Base-by-base conservation (phyloP, 2,888 invertebrate genomes). In the Halictus ligatus region DNA sequence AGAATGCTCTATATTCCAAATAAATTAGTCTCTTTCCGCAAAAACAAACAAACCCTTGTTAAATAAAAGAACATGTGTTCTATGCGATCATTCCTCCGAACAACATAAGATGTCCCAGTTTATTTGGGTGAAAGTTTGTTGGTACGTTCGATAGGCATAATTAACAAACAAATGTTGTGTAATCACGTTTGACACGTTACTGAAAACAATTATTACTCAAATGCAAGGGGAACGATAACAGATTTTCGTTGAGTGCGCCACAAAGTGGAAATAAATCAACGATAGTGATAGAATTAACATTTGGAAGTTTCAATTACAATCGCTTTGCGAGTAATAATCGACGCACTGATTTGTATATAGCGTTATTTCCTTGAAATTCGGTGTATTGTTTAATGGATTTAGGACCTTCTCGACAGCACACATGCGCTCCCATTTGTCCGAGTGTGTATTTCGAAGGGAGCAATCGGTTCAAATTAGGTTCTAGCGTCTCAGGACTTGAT, bases 391-490 rank as follows among this genome's bases (percentile, higher is more conserved):
- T 0, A 13, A 21, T 6, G 13, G 13, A n/a, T 43, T n/a, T 13
- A n/a, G 6, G 5, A 43, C 13, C 5, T 71, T 21, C 13, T 35
- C 5, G 43, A 13, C 12, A n/a, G 40, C 21, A 13, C 43, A 71
- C 71, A 21, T 21, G 6, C 43, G 71, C 71, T n/a, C 13, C 71
- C 13, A 43, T n/a, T 71, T 43, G 71, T 71, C 71, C 71, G 71
- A 43, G 71, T 43, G 71, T 43, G 40, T 71, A 43, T 43, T 43
- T 43, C 21, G 8, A n/a, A 40, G 69, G 69, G 71, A 43, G 6
- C 7, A 43, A 71, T 43, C 12, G 13, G n/a, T 43, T 43, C 3
- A 50, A 21, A 58, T 5, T 13, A 58, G 40, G 40, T 25, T 75
- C 8, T 29, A 25, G 6, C 7, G 29, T 29, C 8, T 25, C 15